A percentile compares a stretch with the other conserved stretches of the same genome.
Conservation (phyloP, 1,140 invertebrate species). For the Zaprionus nigranus region DNA sequence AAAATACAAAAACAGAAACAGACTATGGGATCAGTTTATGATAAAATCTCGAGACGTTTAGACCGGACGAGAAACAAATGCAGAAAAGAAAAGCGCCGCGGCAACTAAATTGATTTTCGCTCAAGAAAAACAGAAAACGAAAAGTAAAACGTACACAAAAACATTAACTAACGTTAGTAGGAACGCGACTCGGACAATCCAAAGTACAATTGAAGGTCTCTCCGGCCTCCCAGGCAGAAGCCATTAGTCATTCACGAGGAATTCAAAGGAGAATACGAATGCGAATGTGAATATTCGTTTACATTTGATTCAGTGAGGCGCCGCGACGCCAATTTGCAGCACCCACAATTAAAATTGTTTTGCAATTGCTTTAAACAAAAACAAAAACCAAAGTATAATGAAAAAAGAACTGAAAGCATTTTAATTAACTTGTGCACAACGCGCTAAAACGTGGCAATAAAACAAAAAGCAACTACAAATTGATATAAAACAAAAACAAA, state of each 20-base stretch:
- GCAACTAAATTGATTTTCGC: conserved; percentile 12
- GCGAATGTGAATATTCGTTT: conserved; percentile 32
- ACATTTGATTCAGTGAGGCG: conserved; percentile 37
- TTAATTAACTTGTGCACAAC: conserved; percentile 67
- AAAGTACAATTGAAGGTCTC: conserved; percentile 62
- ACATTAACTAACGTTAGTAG: conserved; percentile 15
- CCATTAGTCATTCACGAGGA: conserved; percentile 67
- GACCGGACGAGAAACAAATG: conserved; percentile 70
- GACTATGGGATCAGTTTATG: conserved; percentile 79
- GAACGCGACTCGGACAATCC: background rate
- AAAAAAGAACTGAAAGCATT: conserved; percentile 55
- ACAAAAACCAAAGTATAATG: conserved; percentile 41
- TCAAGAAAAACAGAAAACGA: conserved; percentile 5
- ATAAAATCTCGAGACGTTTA: conserved; percentile 84
- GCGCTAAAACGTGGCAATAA: conserved; percentile 25
- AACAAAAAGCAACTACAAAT: conserved; percentile 23
- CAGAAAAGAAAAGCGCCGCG: conserved; percentile 44
- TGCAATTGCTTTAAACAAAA: conserved; percentile 67
- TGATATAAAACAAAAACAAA: conserved; percentile 31
- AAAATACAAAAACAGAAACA: conserved; percentile 57
- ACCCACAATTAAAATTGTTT: conserved; percentile 66
- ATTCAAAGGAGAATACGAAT: conserved; percentile 56
- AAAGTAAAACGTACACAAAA: background rate
- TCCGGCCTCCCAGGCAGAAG: background rate
- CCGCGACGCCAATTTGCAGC: conserved; percentile 40